Conservation (phyloP, 1,140 invertebrate genomes). For the Caenorhabditis remanei region DNA sequence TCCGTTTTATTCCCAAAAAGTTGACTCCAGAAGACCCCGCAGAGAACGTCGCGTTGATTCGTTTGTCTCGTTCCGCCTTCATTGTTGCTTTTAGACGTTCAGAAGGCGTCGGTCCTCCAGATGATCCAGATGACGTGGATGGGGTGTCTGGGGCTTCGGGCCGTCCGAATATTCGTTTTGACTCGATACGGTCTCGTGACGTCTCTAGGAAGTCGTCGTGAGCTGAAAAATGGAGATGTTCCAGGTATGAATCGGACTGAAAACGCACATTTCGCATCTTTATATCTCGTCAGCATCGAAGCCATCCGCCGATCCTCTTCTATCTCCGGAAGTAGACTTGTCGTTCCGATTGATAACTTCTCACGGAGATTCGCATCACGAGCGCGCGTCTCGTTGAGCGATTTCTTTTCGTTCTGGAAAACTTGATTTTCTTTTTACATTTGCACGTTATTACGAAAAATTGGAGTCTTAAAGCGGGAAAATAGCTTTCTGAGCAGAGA, state of each 20-base stretch:
- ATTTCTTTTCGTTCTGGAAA: slow-evolving; percentile 73
- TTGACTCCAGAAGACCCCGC: background rate
- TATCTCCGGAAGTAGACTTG: slow-evolving; percentile 70
- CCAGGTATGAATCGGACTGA: slow-evolving; percentile 1
- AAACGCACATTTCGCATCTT: slow-evolving; percentile 68
- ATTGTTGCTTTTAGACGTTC: slow-evolving; percentile 22
- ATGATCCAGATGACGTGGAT: background rate
- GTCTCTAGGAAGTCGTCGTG: background rate
- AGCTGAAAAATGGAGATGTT: slow-evolving; percentile 4
- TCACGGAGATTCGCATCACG: slow-evolving; percentile 68
- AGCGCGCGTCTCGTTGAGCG: slow-evolving; percentile 68
- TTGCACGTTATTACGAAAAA: slow-evolving; percentile 10
- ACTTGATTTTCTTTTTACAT: background rate
- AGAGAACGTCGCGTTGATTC: slow-evolving; percentile 20
- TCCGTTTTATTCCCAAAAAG: slow-evolving; percentile 20
- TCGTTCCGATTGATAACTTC: slow-evolving; percentile 68
- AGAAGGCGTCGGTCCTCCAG: background rate
- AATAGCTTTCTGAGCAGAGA: too few species aligned
- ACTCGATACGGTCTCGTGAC: slow-evolving; percentile 24
- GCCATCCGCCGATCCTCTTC: slow-evolving; percentile 73
- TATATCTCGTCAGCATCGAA: slow-evolving; percentile 68
- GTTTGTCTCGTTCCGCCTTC: slow-evolving; percentile 25
- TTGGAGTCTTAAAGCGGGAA: too few species aligned
- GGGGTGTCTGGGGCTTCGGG: background rate
- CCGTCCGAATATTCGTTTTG: background rate